Base-by-base conservation (phyloP, 2,113 vertebrate species). In the Saguinus midas region DNA sequence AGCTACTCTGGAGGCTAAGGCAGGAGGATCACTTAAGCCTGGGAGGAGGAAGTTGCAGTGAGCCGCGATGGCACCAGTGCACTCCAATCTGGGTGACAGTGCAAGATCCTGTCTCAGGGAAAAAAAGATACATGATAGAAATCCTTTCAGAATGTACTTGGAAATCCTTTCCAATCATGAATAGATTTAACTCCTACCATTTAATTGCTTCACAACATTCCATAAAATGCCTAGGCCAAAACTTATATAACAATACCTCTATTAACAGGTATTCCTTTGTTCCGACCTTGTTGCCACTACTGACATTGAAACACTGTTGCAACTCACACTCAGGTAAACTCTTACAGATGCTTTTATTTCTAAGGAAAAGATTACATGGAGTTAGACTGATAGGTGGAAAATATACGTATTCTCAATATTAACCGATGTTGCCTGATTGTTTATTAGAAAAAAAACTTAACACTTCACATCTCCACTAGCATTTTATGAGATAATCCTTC, bases 341-440 rank as follows among this genome's bases (percentile, higher is more conserved):
- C 52, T 92, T 84, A 66, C 21, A 57, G n/a, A 23, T 66, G 40
- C 13, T 81, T 86, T 78, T 48, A 94, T 84, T 92, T 79, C 18
- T 79, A 79, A 94, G 61, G 40, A 87, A 95, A 86, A 88, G 45
- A 91, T 55, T 57, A 79, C 68, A 90, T 17, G n/a, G 11, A 86
- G 43, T 3, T 3, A n/a, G 6, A 43, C 0, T 76, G 80, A n/a
- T 8, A 17, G 35, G 55, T 21, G 64, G 17, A 89, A 96, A 50
- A 50, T 80, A 12, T 20, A 92, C 66, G 6, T 27, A 66, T 72
- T 90, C 78, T 75, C 78, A 79, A 43, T 50, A 89, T 16, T 86
- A 48, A 90, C 14, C 57, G 45, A 78, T 81, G 75, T 1, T 76
- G 58, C 8, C 80, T 87, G 25, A 50, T 21, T 55, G 25, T 58